These are phyloP conservation scores for Goniozus legneri DNA, from an alignment of 1,140 invertebrate species.

Conservation along the genomic window DNA sequence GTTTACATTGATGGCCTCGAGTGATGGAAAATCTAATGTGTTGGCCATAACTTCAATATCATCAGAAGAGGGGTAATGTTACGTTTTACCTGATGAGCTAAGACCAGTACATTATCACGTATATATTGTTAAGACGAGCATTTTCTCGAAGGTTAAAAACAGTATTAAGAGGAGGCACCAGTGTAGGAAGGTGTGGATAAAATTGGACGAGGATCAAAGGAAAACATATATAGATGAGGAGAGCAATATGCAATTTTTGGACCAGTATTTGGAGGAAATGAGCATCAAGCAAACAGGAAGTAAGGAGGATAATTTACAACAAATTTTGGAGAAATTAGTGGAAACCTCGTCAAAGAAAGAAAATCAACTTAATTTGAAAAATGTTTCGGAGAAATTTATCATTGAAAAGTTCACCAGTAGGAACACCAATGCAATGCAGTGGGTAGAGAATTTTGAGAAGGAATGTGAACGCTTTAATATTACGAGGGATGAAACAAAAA, in stretches of 20 bases:
- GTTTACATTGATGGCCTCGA: conserved; percentile 17
- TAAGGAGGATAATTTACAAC: not conserved
- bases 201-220: conserved; percentile 9
- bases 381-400: conserved; percentile 4
- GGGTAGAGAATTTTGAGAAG: conserved; percentile 7
- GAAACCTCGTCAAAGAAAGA: conserved; percentile 2
- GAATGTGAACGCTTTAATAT: conserved; percentile 4
- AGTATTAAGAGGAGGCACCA: conserved; percentile 18
- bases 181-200: conserved; percentile 21
- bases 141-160: conserved; percentile 20
- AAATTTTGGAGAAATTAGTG: conserved; percentile 5
- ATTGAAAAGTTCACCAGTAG: conserved; percentile 13
- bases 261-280: conserved; percentile 7
- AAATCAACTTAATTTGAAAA: not conserved
- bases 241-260: conserved; percentile 12
- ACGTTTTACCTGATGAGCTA: conserved; percentile 14
- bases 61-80: conserved; percentile 17
- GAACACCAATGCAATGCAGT: conserved; percentile 4
- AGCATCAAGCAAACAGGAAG: not conserved
- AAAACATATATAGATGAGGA: conserved; percentile 8
- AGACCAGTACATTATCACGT: conserved; percentile 9
- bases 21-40: conserved; percentile 16
- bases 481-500: not conserved
- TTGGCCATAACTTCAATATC: conserved; percentile 18
- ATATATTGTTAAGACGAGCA: conserved; percentile 14